Evolutionary conservation across 1,140 invertebrate genomes (phyloP).

Genomic region (Trachymyrmex cornetzi): DNA sequence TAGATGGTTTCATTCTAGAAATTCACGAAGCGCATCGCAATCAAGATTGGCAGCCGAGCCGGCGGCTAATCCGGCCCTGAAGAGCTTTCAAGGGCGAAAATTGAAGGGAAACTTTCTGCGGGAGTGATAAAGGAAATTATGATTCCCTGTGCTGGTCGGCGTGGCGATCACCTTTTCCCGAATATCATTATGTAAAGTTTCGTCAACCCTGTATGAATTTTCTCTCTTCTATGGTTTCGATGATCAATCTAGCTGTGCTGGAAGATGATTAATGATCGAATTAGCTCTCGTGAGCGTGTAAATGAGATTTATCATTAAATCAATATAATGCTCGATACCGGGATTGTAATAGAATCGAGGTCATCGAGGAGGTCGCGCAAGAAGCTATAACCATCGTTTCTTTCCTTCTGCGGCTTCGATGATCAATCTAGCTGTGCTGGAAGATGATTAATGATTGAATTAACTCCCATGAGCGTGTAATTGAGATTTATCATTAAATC

Average conservation of each 20-base stretch:
- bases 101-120: constrained; percentile 26
- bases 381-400: not conserved
- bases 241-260: constrained; percentile 20
- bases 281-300: not conserved
- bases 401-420: not conserved
- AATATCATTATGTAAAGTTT: not conserved
- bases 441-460: constrained; percentile 49
- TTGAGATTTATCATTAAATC: constrained; percentile 18
- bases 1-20: constrained; percentile 30
- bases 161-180: not conserved
- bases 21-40: not conserved
- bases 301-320: constrained; percentile 28
- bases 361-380: not conserved
- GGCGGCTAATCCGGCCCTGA: constrained; percentile 32
- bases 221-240: not conserved
- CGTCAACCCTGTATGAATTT: not conserved
- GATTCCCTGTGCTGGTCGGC: not conserved
- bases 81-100: constrained; percentile 34
- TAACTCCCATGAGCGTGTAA: not conserved
- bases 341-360: not conserved
- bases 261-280: constrained; percentile 47
- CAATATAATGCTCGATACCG: constrained; percentile 9
- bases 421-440: constrained; percentile 17
- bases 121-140: constrained; percentile 41
- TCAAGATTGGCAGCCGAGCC: constrained; percentile 43